A percentile compares a stretch with the other conserved stretches of the same genome.
Evolutionary conservation across 1,140 invertebrate species (phyloP).

Genomic region (Cydia pomonella): DNA sequence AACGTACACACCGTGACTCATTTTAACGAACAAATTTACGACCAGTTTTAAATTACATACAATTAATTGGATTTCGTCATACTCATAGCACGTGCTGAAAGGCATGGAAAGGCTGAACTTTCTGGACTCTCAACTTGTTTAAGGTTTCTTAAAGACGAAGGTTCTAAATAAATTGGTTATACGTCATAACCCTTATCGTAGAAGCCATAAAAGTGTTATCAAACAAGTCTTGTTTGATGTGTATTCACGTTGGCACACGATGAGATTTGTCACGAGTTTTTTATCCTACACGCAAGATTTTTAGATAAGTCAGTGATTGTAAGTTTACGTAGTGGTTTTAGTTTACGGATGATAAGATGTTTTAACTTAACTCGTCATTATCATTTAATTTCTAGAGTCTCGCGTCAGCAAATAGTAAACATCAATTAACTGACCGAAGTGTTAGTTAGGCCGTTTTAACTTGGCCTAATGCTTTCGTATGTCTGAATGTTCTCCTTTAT

Average conservation of each 20-base stretch:
- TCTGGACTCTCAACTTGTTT: neutral
- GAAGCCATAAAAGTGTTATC: neutral
- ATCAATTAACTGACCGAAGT: no score
- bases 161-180: neutral
- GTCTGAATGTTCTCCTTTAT: no score
- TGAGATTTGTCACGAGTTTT: neutral
- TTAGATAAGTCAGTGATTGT: neutral
- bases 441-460: no score
- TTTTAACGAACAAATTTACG: neutral
- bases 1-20: constrained; percentile 5
- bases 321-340: neutral
- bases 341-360: neutral
- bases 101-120: neutral
- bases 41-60: constrained; percentile 1
- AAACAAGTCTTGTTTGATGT: neutral
- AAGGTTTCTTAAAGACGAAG: neutral
- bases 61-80: constrained; percentile 6
- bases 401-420: no score
- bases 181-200: neutral
- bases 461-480: no score
- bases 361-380: no score
- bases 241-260: neutral
- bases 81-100: neutral
- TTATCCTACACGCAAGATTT: neutral
- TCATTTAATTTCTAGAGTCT: no score